Percentiles rank a stretch among this genome's conserved stretches.
phyloP scores from a whole-genome alignment of 2,797 vertebrate species.

The Lagorchestes hirsutus region DNA sequence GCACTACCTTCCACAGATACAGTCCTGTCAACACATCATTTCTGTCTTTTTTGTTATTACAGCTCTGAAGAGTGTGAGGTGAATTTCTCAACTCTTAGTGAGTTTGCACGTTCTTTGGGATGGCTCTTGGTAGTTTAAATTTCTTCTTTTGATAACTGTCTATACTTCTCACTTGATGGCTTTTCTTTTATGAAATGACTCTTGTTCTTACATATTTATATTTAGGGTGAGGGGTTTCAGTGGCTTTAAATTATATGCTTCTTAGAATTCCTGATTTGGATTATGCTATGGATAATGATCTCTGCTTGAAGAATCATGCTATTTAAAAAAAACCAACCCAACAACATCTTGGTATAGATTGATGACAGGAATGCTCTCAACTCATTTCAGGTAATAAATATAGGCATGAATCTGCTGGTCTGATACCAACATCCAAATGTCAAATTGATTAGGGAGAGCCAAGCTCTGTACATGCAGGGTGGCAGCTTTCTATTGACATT shows the following conservation, averaged over 20 bases:
- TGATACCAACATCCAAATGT: conserved; percentile 68
- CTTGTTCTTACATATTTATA: not conserved
- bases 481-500: conserved; percentile 64
- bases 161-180: not conserved
- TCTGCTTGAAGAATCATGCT: conserved; percentile 57
- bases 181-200: not conserved
- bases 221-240: not conserved
- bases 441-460: conserved; percentile 76
- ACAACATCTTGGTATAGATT: conserved; percentile 41
- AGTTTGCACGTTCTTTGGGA: not conserved
- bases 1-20: not conserved
- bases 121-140: not conserved
- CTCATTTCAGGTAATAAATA: conserved; percentile 70
- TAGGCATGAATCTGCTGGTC: conserved; percentile 45
- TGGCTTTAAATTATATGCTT: not conserved
- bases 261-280: conserved; percentile 30
- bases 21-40: not conserved
- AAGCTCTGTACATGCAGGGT: conserved; percentile 64
- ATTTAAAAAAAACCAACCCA: conserved; percentile 50
- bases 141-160: not conserved
- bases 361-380: conserved; percentile 64
- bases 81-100: not conserved
- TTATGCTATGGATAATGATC: conserved; percentile 36
- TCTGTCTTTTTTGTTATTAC: not conserved
- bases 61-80: not conserved